phyloP scores from a whole-genome alignment of 1,140 invertebrate genomes.

The Sycobia sp. region DNA sequence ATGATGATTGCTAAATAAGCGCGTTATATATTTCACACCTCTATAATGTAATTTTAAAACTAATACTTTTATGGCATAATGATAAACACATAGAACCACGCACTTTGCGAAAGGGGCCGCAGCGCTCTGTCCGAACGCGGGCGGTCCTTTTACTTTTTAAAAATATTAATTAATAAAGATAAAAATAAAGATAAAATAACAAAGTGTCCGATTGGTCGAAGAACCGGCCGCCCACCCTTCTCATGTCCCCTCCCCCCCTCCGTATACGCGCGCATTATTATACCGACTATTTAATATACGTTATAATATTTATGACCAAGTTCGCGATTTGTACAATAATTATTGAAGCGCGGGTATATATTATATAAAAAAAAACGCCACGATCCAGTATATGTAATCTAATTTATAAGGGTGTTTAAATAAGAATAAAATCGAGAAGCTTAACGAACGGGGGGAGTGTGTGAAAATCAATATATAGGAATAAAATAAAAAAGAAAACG shows the following conservation, averaged over 20 bases:
- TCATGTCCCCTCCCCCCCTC: too few species aligned
- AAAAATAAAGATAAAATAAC: too few species aligned
- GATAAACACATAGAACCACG: background rate
- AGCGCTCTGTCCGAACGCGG: conserved; percentile 14
- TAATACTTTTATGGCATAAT: conserved; percentile 28
- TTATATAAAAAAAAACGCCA: conserved; percentile 25
- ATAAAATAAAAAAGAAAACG: background rate
- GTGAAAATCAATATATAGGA: conserved; percentile 7
- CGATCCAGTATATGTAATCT: conserved; percentile 30
- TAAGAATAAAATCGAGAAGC: too few species aligned
- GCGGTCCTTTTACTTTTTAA: too few species aligned
- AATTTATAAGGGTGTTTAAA: conserved; percentile 32
- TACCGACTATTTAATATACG: background rate
- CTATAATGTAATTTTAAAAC: conserved; percentile 35
- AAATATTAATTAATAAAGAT: too few species aligned
- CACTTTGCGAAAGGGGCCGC: conserved; percentile 15
- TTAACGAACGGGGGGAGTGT: too few species aligned
- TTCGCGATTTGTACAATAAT: conserved; percentile 30
- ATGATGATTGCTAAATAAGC: conserved; percentile 10
- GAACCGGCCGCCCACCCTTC: too few species aligned
- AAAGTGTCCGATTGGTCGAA: too few species aligned
- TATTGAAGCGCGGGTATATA: too few species aligned
- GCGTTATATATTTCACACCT: conserved; percentile 16
- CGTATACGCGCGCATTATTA: conserved; percentile 2
- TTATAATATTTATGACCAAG: conserved; percentile 17